Percentiles rank a stretch among this genome's conserved stretches.
These are phyloP conservation scores for Lymantria dispar DNA, from an alignment of 2,888 invertebrate species.

Conservation along the genomic window DNA sequence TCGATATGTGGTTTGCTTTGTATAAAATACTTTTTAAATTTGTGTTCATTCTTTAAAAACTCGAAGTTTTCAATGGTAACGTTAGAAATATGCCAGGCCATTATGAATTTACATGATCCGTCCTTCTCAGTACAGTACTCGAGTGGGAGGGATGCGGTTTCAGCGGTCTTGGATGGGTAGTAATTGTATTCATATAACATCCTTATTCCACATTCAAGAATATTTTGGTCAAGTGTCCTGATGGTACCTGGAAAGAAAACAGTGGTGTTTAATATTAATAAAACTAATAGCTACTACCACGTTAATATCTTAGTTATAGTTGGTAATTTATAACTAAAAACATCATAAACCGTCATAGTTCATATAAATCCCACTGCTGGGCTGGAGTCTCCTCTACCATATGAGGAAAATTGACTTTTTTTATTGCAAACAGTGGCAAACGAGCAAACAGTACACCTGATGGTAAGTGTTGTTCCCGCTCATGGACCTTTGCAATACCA, in stretches of 20 bases:
- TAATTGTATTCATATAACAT: conserved; percentile 64
- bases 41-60: conserved; percentile 57
- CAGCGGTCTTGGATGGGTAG: conserved; percentile 51
- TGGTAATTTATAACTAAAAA: no score
- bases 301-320: no score
- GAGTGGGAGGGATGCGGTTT: conserved; percentile 41
- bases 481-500: no score
- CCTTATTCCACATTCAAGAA: conserved; percentile 55
- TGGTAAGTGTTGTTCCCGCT: no score
- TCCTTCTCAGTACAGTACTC: conserved; percentile 65
- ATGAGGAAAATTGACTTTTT: no score
- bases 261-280: background rate
- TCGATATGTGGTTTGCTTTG: conserved; percentile 32
- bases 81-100: conserved; percentile 71
- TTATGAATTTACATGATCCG: conserved; percentile 60
- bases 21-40: conserved; percentile 62
- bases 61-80: conserved; percentile 66
- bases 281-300: background rate
- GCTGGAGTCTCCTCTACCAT: no score
- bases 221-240: conserved; percentile 54
- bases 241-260: conserved; percentile 47
- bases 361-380: no score
- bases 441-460: no score
- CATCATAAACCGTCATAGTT: no score
- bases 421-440: no score